phyloP scores from a whole-genome alignment of 2,888 invertebrate species.

The Ornithoptera priamus region DNA sequence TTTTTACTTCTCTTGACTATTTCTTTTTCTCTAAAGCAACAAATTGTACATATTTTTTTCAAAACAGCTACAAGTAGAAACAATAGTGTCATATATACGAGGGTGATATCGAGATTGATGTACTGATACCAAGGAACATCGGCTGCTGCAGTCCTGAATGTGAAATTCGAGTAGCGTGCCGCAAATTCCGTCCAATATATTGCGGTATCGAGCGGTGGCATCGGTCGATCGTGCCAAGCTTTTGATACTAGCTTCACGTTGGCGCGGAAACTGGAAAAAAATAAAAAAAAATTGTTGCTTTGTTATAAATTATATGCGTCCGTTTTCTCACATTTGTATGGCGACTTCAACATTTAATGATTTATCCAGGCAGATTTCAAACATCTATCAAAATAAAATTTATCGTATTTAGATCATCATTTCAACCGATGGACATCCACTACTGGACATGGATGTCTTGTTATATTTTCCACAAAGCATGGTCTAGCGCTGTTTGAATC shows the following conservation, averaged over 20 bases:
- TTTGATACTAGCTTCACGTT: slow-evolving; percentile 71
- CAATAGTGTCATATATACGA: slow-evolving; percentile 33
- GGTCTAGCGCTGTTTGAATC: too few species aligned
- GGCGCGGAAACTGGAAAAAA: slow-evolving; percentile 59
- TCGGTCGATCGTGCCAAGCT: slow-evolving; percentile 80
- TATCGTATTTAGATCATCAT: too few species aligned
- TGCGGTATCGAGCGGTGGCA: slow-evolving; percentile 80
- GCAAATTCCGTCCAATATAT: slow-evolving; percentile 84
- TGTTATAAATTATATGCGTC: too few species aligned
- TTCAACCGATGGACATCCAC: too few species aligned
- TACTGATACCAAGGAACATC: slow-evolving; percentile 78
- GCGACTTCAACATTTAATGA: too few species aligned
- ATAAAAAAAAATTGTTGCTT: too few species aligned
- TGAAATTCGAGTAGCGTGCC: slow-evolving; percentile 72
- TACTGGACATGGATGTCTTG: too few species aligned
- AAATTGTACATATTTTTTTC: slow-evolving; percentile 33
- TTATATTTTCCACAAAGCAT: too few species aligned
- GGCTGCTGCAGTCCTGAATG: slow-evolving; percentile 74
- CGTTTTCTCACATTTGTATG: too few species aligned
- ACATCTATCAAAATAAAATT: too few species aligned
- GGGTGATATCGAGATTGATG: slow-evolving; percentile 57
- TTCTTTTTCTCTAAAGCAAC: slow-evolving; percentile 33
- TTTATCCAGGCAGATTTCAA: too few species aligned
- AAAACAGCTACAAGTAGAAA: slow-evolving; percentile 33
- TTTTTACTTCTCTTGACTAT: slow-evolving; percentile 28